These are phyloP conservation scores for Silurus glanis DNA, from an alignment of 2,113 vertebrate genomes.

Conservation along the genomic window DNA sequence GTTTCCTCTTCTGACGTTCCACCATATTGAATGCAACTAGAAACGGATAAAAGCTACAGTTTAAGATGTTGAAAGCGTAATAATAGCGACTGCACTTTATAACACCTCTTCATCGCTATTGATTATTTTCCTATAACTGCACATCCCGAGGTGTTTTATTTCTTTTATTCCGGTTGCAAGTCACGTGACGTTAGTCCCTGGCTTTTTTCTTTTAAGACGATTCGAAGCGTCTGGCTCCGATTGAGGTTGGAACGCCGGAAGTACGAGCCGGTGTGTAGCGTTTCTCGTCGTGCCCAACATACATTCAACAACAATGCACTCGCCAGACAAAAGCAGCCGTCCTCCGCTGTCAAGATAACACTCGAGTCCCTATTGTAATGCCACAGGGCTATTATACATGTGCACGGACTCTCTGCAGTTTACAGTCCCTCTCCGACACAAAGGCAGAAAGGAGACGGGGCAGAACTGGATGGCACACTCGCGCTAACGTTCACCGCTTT, in stretches of 20 bases:
- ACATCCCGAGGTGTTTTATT: not conserved
- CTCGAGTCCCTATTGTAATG: constrained; percentile 63
- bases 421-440: constrained; percentile 59
- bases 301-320: constrained; percentile 52
- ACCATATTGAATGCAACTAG: not conserved
- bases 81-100: not conserved
- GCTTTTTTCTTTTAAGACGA: not conserved
- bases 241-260: not conserved
- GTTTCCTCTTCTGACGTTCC: not conserved
- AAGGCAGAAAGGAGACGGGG: constrained; percentile 64
- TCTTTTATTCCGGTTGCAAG: not conserved
- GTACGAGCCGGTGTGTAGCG: constrained; percentile 40
- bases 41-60: not conserved
- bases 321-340: constrained; percentile 66
- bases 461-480: constrained; percentile 67
- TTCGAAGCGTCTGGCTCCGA: not conserved
- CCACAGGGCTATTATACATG: constrained; percentile 64
- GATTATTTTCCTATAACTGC: not conserved
- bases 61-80: not conserved
- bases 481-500: constrained; percentile 56
- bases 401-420: constrained; percentile 50
- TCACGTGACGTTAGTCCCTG: not conserved
- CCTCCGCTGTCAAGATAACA: constrained; percentile 70
- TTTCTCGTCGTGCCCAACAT: constrained; percentile 55
- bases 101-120: not conserved